phyloP scores from a whole-genome alignment of 2,797 vertebrate genomes.

The Argya squamiceps region DNA sequence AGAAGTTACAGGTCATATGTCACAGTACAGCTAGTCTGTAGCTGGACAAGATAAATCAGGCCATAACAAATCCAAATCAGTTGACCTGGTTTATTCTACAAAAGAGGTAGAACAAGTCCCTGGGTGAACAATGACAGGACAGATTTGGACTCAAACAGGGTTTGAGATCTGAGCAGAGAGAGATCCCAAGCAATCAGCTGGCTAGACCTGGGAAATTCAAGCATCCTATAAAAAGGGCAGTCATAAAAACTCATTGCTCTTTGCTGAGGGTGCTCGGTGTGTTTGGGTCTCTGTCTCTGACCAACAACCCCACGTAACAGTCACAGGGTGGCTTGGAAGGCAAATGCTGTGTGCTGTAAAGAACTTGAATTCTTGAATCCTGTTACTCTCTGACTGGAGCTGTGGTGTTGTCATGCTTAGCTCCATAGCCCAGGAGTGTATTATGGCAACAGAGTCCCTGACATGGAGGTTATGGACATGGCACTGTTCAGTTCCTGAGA shows the following conservation, averaged over 20 bases:
- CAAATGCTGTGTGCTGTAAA: background rate
- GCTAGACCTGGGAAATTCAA: background rate
- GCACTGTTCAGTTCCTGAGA: background rate
- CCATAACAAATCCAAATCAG: background rate
- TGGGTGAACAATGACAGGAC: background rate
- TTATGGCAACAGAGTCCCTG: background rate
- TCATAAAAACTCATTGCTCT: background rate
- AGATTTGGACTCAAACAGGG: background rate
- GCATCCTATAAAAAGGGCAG: background rate
- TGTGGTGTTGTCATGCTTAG: background rate
- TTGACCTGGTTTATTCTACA: background rate
- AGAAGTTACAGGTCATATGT: background rate
- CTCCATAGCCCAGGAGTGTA: background rate
- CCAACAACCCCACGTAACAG: background rate
- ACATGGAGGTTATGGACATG: background rate
- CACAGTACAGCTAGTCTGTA: background rate
- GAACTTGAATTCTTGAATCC: background rate
- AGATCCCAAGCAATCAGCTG: background rate
- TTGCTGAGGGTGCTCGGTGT: background rate
- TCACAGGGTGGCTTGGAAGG: background rate
- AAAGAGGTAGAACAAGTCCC: background rate
- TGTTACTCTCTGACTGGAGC: background rate
- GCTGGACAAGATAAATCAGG: background rate
- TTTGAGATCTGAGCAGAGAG: background rate
- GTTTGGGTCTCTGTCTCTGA: background rate